Evolutionary conservation across 2,113 vertebrate genomes (phyloP).

Genomic region (Atlantisia rogersi): DNA sequence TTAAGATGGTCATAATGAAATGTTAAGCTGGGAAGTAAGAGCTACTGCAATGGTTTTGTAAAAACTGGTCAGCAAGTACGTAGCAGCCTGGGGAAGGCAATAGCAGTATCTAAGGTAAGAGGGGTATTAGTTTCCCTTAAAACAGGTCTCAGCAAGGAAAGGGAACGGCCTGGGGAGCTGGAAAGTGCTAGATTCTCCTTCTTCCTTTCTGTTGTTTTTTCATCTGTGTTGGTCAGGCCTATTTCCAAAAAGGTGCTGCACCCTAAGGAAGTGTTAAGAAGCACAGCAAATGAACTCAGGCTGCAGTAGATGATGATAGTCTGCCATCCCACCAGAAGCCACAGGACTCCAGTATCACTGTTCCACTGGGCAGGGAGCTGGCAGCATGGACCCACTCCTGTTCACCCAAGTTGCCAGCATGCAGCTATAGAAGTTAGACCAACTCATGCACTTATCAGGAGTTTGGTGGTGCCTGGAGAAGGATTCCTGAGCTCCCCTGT

Average conservation of each 20-base stretch:
- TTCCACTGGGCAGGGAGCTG: not conserved
- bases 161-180: not conserved
- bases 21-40: not conserved
- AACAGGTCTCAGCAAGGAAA: not conserved
- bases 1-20: not conserved
- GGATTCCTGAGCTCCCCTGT: not conserved
- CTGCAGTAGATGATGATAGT: fast-evolving
- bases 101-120: not conserved
- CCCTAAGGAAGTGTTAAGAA: not conserved
- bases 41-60: not conserved
- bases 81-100: not conserved
- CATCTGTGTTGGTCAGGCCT: not conserved
- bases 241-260: not conserved
- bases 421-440: not conserved
- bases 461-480: not conserved
- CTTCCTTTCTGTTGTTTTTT: not conserved
- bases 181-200: not conserved
- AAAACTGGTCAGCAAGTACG: not conserved
- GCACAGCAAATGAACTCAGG: not conserved
- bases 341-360: not conserved
- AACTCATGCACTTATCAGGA: not conserved
- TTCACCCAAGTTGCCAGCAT: not conserved
- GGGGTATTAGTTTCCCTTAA: not conserved
- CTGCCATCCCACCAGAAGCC: not conserved
- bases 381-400: not conserved